Evolutionary conservation across 30 jellyfish, hydroid and myxozoan species (phyloP).

Genomic region (Sanderia malayensis): DNA sequence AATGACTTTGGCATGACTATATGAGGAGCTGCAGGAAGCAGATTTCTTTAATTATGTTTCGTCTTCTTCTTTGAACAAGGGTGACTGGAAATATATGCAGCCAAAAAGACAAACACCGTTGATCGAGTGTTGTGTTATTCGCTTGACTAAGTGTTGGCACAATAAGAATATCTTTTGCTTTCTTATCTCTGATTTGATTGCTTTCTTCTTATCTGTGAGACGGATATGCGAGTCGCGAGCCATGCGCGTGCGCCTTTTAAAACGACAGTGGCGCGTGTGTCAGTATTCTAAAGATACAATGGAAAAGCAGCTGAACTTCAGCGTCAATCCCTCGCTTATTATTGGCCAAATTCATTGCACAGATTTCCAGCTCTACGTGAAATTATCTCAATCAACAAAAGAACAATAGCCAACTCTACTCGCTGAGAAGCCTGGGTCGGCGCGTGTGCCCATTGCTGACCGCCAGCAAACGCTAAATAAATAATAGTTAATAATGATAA

Average conservation of each 20-base stretch:
- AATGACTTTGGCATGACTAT: conserved; percentile 81
- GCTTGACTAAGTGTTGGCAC: no score
- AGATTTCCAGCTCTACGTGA: conserved; percentile 55
- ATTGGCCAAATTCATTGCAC: conserved; percentile 23
- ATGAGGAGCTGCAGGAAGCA: no score
- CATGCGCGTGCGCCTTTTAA: conserved; percentile 72
- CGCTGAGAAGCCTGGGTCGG: no score
- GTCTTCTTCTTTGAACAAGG: no score
- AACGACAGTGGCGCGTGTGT: conserved; percentile 74
- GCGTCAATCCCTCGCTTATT: conserved; percentile 32
- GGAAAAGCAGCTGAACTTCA: conserved; percentile 61
- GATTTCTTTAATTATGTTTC: no score
- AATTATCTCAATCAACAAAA: conserved; percentile 30
- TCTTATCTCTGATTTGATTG: conserved; percentile 42
- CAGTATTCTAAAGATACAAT: conserved; percentile 50
- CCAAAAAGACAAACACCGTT: no score
- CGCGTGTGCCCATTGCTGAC: no score
- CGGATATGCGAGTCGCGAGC: conserved; percentile 73
- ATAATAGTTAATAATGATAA: no score
- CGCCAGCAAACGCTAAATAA: no score
- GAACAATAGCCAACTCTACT: no score
- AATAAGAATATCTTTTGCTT: background rate
- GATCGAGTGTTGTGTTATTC: no score
- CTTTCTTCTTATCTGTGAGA: conserved; percentile 46
- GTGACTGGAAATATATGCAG: conserved; percentile 22